A percentile compares a stretch with the other conserved stretches of the same genome.
phyloP scores from a whole-genome alignment of 2,797 vertebrate genomes.

The Garrulus glandarius region DNA sequence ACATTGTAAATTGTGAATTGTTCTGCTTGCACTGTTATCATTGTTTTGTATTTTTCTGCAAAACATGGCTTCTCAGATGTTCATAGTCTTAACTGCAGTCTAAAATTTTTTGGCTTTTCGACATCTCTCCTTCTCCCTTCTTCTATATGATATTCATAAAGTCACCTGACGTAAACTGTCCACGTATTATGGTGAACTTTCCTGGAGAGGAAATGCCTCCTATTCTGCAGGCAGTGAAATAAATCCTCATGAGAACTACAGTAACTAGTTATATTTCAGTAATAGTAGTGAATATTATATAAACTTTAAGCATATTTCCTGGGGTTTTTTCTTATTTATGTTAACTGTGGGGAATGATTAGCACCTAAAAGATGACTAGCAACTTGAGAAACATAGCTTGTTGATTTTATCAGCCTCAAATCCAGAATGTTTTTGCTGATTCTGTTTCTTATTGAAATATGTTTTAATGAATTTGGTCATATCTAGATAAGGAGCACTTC shows the following conservation, averaged over 20 bases:
- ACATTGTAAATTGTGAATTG: background rate
- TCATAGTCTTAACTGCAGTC: background rate
- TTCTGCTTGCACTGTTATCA: background rate
- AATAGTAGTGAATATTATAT: background rate
- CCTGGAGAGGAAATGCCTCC: background rate
- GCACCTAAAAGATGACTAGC: background rate
- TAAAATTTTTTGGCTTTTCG: background rate
- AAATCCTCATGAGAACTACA: background rate
- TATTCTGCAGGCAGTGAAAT: background rate
- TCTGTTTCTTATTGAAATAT: background rate
- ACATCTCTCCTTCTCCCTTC: background rate
- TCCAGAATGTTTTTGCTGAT: background rate
- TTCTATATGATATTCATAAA: background rate
- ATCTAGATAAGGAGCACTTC: background rate
- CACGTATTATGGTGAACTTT: background rate
- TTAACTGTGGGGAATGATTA: background rate
- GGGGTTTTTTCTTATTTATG: accelerated
- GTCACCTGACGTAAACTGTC: background rate
- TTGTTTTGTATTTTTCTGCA: background rate
- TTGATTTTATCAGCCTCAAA: background rate
- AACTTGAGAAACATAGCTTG: background rate
- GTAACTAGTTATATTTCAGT: background rate
- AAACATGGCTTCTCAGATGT: background rate
- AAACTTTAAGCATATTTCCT: background rate
- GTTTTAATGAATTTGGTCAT: background rate